Conservation (phyloP, 2,797 vertebrate species). For the Harpagifer antarcticus region DNA sequence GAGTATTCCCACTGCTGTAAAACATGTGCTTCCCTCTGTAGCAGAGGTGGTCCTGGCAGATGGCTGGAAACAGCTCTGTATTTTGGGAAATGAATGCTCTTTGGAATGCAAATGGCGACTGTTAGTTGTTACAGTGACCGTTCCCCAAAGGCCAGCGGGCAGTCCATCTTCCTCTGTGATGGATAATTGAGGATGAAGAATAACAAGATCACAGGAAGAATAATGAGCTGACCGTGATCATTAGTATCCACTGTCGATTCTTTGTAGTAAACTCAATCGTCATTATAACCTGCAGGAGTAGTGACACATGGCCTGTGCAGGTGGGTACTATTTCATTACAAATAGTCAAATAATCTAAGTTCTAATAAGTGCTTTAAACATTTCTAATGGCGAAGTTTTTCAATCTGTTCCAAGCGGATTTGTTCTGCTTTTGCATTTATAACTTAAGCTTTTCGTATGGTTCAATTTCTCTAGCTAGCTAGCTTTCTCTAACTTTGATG, state of each 20-base stretch:
- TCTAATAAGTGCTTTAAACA: background rate
- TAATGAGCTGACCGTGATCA: slow-evolving; percentile 45
- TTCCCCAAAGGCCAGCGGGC: slow-evolving; percentile 35
- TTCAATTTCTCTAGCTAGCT: too few relatives aligned
- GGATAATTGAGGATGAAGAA: slow-evolving; percentile 54
- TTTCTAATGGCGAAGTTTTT: background rate
- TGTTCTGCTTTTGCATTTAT: too few relatives aligned
- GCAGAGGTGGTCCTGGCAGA: slow-evolving; percentile 50
- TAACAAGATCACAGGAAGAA: slow-evolving; percentile 37
- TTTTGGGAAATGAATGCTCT: slow-evolving; percentile 49
- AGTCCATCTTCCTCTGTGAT: slow-evolving; percentile 48
- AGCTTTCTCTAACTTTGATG: too few relatives aligned
- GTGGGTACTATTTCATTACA: background rate
- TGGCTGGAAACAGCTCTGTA: slow-evolving; percentile 30
- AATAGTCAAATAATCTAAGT: background rate
- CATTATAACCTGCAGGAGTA: background rate
- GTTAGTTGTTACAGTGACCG: slow-evolving; percentile 26
- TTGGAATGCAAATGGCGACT: slow-evolving; percentile 59
- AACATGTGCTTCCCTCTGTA: slow-evolving; percentile 22
- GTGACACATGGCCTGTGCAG: slow-evolving; percentile 7
- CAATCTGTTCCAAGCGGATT: background rate
- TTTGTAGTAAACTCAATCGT: slow-evolving; percentile 6
- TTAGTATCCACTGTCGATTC: slow-evolving; percentile 23
- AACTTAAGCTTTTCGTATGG: too few relatives aligned
- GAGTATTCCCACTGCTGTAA: background rate